Evolutionary conservation across 2,888 invertebrate species (phyloP).

Genomic region (Pedicia rivosa): DNA sequence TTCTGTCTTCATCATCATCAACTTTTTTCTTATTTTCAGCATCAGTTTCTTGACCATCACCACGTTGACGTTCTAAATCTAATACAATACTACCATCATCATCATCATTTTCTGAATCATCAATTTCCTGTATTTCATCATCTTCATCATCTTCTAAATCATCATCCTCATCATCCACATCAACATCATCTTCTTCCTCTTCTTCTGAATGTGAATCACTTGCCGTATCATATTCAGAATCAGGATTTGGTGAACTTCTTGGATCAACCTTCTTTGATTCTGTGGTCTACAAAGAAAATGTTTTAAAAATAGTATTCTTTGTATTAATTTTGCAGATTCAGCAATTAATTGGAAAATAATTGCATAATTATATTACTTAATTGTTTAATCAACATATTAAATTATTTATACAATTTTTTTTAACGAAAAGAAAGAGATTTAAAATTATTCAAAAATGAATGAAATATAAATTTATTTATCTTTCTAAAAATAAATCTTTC

Average conservation of each 20-base stretch:
- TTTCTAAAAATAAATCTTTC: no score
- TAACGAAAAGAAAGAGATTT: no score
- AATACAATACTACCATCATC: conserved; percentile 8
- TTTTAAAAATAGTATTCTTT: no score
- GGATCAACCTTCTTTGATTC: conserved; percentile 1
- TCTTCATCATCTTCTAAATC: conserved; percentile 12
- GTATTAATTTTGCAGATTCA: no score
- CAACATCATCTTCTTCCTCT: conserved; percentile 18
- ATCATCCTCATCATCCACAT: conserved; percentile 8
- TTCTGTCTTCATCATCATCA: conserved; percentile 85
- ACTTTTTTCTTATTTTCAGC: conserved; percentile 51
- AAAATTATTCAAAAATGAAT: no score
- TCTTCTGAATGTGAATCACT: conserved; percentile 21
- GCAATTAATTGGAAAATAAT: no score
- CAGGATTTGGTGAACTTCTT: conserved; percentile 18
- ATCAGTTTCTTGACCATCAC: conserved; percentile 46
- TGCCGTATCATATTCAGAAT: conserved; percentile 32
- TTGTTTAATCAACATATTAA: no score
- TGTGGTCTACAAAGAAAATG: no score
- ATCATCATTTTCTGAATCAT: conserved; percentile 14
- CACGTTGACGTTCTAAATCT: conserved; percentile 42
- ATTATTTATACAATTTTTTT: no score
- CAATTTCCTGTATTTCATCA: conserved; percentile 10
- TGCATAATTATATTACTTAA: no score
- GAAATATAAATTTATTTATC: no score